Evolutionary conservation across 1,140 invertebrate genomes (phyloP).

Genomic region (Drosophila asahinai): DNA sequence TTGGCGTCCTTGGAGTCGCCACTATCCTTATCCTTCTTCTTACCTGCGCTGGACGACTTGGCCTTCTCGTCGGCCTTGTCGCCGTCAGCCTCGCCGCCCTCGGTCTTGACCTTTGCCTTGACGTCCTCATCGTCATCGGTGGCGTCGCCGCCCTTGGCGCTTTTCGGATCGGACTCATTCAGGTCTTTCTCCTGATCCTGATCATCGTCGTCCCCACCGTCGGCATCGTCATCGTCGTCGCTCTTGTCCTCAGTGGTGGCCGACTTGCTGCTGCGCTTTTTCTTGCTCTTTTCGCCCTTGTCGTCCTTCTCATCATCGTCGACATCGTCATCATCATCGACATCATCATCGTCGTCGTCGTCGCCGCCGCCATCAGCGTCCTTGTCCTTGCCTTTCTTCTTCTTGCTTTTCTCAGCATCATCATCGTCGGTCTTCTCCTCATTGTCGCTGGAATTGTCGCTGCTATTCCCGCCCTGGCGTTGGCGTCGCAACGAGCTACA

Average conservation of each 20-base stretch:
- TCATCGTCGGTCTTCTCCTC: constrained; percentile 70
- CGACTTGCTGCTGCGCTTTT: constrained; percentile 65
- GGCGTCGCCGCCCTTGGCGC: constrained; percentile 78
- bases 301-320: constrained; percentile 53
- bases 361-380: constrained; percentile 46
- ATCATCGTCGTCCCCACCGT: constrained; percentile 85
- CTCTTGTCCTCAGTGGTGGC: constrained; percentile 74
- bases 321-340: constrained; percentile 45
- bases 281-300: constrained; percentile 62
- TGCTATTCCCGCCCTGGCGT: constrained; percentile 74
- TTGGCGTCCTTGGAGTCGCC: constrained; percentile 71
- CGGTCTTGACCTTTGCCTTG: constrained; percentile 55
- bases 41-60: constrained; percentile 68
- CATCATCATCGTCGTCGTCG: constrained; percentile 45
- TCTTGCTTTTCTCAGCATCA: constrained; percentile 66
- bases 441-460: constrained; percentile 76
- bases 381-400: constrained; percentile 63
- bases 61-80: constrained; percentile 68
- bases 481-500: constrained; percentile 82
- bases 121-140: constrained; percentile 85
- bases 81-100: constrained; percentile 40
- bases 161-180: constrained; percentile 81
- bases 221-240: constrained; percentile 85
- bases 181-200: constrained; percentile 85
- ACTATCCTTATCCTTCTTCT: constrained; percentile 76